Conservation (phyloP, 2,888 invertebrate genomes). For the Dilophus febrilis region DNA sequence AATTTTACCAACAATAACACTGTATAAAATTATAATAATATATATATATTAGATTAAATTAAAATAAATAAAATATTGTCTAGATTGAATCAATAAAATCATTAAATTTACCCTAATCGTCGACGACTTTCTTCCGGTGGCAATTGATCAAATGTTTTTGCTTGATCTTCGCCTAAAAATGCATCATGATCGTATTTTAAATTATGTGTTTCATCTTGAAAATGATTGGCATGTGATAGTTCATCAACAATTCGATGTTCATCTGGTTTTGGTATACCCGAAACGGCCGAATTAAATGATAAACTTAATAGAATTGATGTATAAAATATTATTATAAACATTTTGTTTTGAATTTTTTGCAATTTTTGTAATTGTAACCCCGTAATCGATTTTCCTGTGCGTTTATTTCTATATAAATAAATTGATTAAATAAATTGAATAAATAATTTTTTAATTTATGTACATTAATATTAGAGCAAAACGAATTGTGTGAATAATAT, state of each 20-base stretch:
- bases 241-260: conserved; percentile 46
- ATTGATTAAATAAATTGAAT: too few relatives aligned
- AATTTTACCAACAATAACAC: conserved; percentile 84
- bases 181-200: conserved; percentile 92
- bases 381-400: too few relatives aligned
- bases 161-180: conserved; percentile 84
- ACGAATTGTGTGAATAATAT: too few relatives aligned
- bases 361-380: background rate
- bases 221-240: conserved; percentile 65
- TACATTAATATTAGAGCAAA: too few relatives aligned
- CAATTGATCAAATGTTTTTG: conserved; percentile 85
- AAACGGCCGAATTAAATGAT: conserved; percentile 17
- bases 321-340: conserved; percentile 3
- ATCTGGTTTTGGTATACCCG: conserved; percentile 55
- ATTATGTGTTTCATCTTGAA: conserved; percentile 64
- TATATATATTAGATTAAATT: conserved; percentile 4
- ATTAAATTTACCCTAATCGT: conserved; percentile 49
- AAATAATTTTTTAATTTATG: too few relatives aligned
- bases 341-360: background rate
- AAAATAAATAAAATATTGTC: conserved; percentile 3
- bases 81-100: conserved; percentile 2
- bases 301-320: conserved; percentile 3
- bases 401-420: too few relatives aligned
- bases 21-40: conserved; percentile 29
- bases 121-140: conserved; percentile 89